Base-by-base conservation (phyloP, 1,140 invertebrate species). In the Lepidurus couesii region DNA sequence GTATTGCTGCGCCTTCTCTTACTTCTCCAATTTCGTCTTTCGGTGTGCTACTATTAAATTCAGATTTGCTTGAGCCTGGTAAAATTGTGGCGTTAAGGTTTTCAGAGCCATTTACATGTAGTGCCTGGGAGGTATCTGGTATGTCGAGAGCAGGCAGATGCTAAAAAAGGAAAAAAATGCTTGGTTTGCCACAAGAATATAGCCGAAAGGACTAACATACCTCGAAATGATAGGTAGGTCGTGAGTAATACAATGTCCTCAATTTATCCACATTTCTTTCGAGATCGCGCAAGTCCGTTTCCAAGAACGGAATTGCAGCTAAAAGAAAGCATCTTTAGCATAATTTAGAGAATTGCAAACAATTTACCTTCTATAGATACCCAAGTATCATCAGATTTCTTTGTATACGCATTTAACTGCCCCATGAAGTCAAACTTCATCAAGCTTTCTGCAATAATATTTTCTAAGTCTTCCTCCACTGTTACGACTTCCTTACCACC, bases 21-120 rank as follows among this genome's bases (percentile, higher is more conserved):
- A 65, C 53, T 65, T 65, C 53, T 13, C 53, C 53, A 65, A 21
- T 21, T 65, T 65, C 53, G 21, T 65, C 53, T 65, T 65, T 65
- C 16, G 6, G 45, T 16, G 45, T 10, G 45, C 45, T 47, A 11
- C 5, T 47, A 2, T 47, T 47, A 10, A 47, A 47, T 10, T 47
- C 45, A 3, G 45, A 16, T 47, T 16, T 47, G 10, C 16, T 47
- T 16, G 45, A 47, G 45, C 45, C 45, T 10, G 45, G 45, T 47
- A 47, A 34, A 34, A 34, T 34, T 34, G 34, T 34, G 34, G 34
- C 34, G 34, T 34, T 34, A 34, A 34, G 34, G 4, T 34, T 34
- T 34, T 34, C 34, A 34, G 1, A 34, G 3, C 34, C 34, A 34
- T 34, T 34, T 34, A 34, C 34, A 34, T 34, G 34, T 4, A 34